Evolutionary conservation across 2,797 vertebrate species (phyloP).

Genomic region (Spinus pinus): DNA sequence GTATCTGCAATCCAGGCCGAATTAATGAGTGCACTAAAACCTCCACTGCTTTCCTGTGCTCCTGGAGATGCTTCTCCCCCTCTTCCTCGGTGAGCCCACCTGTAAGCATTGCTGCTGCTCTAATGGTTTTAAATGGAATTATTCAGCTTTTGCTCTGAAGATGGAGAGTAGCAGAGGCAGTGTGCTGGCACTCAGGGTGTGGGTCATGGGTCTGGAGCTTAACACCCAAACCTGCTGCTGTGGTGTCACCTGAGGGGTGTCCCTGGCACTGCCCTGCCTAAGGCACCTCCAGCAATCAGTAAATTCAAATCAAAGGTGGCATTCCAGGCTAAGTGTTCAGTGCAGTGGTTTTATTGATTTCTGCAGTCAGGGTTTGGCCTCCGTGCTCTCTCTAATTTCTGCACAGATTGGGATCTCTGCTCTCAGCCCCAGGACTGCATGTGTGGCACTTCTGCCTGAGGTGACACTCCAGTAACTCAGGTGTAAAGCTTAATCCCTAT

Average conservation of each 20-base stretch:
- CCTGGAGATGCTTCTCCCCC: not conserved
- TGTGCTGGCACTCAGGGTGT: not conserved
- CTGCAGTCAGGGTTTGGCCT: not conserved
- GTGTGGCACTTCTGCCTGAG: not conserved
- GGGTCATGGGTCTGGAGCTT: accelerated
- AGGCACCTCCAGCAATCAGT: not conserved
- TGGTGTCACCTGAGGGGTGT: not conserved
- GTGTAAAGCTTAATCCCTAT: not conserved
- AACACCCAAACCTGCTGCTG: accelerated
- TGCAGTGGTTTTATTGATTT: not conserved
- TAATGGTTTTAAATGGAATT: not conserved
- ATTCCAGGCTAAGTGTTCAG: accelerated
- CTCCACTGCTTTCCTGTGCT: not conserved
- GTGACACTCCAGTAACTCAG: not conserved
- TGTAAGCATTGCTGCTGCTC: not conserved
- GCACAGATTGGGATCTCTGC: not conserved
- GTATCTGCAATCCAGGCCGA: conserved; percentile 31
- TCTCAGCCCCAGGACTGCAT: not conserved
- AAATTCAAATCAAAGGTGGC: not conserved
- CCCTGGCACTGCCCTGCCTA: not conserved
- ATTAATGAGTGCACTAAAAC: conserved; percentile 52
- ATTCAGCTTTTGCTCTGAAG: accelerated
- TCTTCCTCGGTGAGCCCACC: not conserved
- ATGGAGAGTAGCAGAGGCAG: accelerated
- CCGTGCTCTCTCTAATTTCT: accelerated